Evolutionary conservation across 2,888 invertebrate genomes (phyloP).

Genomic region (Luperina nickerlii): DNA sequence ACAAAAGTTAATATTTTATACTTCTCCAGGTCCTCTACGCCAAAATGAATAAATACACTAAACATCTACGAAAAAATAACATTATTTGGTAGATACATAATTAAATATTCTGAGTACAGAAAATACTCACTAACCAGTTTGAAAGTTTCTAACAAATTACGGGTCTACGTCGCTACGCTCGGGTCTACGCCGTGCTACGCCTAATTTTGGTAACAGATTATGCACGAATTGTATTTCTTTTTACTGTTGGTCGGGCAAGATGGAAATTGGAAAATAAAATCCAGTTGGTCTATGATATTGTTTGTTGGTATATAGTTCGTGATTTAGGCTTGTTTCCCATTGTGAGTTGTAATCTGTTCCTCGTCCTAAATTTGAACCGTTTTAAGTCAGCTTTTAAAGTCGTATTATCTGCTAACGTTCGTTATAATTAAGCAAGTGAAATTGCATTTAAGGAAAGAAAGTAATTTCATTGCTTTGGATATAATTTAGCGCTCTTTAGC

Average conservation of each 20-base stretch:
- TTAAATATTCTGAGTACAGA: neutral
- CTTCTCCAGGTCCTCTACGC: neutral
- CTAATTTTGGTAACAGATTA: neutral
- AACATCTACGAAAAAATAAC: neutral
- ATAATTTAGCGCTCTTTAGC: too few relatives aligned
- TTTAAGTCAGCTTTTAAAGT: neutral
- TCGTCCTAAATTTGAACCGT: neutral
- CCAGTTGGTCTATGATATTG: neutral
- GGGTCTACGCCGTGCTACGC: conserved; percentile 39
- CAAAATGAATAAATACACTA: neutral
- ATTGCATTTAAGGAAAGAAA: neutral
- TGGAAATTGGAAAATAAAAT: neutral
- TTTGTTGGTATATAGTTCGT: neutral
- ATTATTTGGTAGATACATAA: neutral
- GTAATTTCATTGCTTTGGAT: neutral
- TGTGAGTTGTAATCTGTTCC: neutral
- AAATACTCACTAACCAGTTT: neutral
- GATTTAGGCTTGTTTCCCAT: too few relatives aligned
- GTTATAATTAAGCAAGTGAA: neutral
- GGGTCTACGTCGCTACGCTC: conserved; percentile 35
- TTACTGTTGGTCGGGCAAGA: neutral
- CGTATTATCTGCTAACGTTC: neutral
- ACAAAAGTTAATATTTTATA: neutral
- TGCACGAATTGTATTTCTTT: neutral
- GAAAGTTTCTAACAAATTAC: neutral